These are phyloP conservation scores for Gavialis gangeticus DNA, from an alignment of 2,113 vertebrate genomes.

Conservation along the genomic window DNA sequence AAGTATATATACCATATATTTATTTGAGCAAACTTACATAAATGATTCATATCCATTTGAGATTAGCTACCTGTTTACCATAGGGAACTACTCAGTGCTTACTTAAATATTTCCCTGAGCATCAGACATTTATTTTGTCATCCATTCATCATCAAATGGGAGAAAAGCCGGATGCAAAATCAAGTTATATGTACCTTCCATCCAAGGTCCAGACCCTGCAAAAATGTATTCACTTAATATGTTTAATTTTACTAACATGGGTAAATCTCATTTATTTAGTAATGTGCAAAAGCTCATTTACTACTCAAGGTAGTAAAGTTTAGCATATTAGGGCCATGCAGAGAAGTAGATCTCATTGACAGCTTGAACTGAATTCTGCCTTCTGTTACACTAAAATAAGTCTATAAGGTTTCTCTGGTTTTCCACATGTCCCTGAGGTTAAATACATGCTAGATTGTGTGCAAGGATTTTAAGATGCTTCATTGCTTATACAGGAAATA, in stretches of 20 bases:
- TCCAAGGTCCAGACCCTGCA: neutral
- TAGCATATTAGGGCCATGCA: neutral
- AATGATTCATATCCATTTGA: neutral
- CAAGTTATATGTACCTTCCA: fast-evolving
- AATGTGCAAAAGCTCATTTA: neutral
- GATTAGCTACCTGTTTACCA: slow-evolving; percentile 28
- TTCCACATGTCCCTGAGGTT: neutral
- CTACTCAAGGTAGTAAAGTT: neutral
- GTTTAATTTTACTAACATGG: neutral
- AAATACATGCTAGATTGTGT: neutral
- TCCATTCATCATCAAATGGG: neutral
- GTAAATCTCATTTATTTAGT: neutral
- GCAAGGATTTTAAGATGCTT: neutral
- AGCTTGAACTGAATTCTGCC: neutral
- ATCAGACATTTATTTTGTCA: neutral
- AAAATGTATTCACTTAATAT: neutral
- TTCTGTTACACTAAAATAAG: neutral
- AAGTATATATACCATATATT: neutral
- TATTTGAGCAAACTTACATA: neutral
- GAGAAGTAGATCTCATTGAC: neutral
- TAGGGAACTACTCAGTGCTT: neutral
- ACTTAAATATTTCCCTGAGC: neutral
- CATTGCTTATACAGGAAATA: neutral
- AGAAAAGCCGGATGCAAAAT: neutral
- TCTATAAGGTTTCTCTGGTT: neutral